These are phyloP conservation scores for Parnassius mnemosyne DNA, from an alignment of 2,888 invertebrate genomes.

Conservation along the genomic window DNA sequence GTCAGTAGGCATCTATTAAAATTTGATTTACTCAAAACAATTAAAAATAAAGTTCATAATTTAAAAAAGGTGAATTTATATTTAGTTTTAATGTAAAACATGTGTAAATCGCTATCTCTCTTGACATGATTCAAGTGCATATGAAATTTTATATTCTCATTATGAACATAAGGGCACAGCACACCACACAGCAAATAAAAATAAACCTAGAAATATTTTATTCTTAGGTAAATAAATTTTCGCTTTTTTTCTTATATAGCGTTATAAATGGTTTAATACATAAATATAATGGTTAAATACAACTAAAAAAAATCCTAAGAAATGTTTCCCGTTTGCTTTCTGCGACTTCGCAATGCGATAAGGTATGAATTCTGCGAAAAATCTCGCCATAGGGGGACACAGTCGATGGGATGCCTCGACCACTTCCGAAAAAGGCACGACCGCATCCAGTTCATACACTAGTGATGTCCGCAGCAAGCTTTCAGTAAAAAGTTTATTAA, in stretches of 20 bases:
- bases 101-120: no score
- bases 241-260: not conserved
- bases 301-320: conserved; percentile 21
- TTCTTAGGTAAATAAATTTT: conserved; percentile 1
- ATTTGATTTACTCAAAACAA: no score
- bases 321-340: conserved; percentile 32
- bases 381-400: conserved; percentile 21
- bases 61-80: no score
- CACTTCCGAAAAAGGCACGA: conserved; percentile 52
- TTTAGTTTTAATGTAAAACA: no score
- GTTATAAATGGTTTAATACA: not conserved
- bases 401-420: conserved; percentile 31
- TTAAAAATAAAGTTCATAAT: no score
- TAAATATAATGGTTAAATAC: not conserved
- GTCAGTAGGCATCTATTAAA: no score
- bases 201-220: no score
- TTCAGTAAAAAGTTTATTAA: not conserved
- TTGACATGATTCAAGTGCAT: no score
- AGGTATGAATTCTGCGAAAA: conserved; percentile 45
- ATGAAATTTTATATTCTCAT: no score
- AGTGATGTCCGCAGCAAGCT: conserved; percentile 13
- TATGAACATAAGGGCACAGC: no score
- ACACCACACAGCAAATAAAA: no score
- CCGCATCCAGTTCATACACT: conserved; percentile 31
- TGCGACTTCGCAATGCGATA: conserved; percentile 26